Evolutionary conservation across 2,797 vertebrate genomes (phyloP).

Genomic region (Thamnophis elegans): DNA sequence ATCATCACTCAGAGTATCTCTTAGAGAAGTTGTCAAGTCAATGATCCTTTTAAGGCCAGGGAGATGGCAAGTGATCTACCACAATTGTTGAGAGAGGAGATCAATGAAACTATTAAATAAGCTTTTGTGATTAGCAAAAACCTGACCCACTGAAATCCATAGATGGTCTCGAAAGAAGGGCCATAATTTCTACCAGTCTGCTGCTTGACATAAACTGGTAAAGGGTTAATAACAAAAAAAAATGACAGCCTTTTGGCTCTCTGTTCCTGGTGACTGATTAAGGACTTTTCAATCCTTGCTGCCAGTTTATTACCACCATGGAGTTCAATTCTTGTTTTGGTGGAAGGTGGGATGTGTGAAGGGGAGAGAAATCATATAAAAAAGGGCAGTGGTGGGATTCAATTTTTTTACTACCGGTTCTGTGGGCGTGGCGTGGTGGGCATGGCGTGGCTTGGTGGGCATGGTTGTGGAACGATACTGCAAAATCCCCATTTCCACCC

Average conservation of each 20-base stretch:
- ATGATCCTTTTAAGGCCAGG: background rate
- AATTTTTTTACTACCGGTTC: too few relatives aligned
- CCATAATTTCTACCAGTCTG: background rate
- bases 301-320: background rate
- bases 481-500: too few relatives aligned
- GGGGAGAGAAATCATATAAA: background rate
- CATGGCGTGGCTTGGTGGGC: too few relatives aligned
- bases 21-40: background rate
- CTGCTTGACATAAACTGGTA: background rate
- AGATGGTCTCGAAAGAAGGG: background rate
- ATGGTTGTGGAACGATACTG: too few relatives aligned
- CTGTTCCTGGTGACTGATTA: background rate
- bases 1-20: background rate
- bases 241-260: too few relatives aligned
- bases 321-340: background rate
- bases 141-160: background rate
- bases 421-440: too few relatives aligned
- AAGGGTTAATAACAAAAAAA: background rate
- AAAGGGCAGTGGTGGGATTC: too few relatives aligned
- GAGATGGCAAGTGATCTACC: too few relatives aligned
- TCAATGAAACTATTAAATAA: too few relatives aligned
- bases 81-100: background rate
- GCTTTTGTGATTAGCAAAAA: background rate
- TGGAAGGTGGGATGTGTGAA: constrained; percentile 20
- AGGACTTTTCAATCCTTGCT: background rate